Conservation (phyloP, 2,797 vertebrate genomes). For the Neosilurus mollespiculum region DNA sequence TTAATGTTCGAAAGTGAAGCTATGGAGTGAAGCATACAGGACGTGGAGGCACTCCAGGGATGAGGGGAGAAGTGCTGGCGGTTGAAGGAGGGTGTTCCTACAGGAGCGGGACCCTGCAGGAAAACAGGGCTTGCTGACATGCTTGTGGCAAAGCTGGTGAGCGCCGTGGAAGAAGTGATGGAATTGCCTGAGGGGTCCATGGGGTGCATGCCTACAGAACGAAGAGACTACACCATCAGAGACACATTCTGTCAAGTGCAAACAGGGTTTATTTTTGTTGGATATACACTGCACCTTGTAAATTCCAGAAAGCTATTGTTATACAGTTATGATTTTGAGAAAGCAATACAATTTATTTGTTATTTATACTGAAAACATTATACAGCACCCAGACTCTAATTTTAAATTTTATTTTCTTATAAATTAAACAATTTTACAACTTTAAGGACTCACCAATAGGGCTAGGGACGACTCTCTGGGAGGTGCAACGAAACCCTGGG, state of each 20-base stretch:
- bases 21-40: conserved; percentile 78
- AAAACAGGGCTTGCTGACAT: conserved; percentile 94
- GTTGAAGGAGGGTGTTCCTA: conserved; percentile 93
- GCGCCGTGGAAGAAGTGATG: conserved; percentile 77
- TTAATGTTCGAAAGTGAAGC: neutral
- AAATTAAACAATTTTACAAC: neutral
- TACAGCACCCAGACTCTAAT: too few species aligned
- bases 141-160: conserved; percentile 92
- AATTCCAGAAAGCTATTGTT: neutral
- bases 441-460: conserved; percentile 84
- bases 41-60: conserved; percentile 96
- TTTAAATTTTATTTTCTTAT: too few species aligned
- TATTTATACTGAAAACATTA: neutral
- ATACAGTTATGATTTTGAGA: neutral
- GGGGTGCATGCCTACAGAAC: conserved; percentile 77
- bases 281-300: neutral
- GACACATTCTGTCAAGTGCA: neutral
- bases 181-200: conserved; percentile 82
- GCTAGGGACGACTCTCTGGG: conserved; percentile 91
- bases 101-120: conserved; percentile 86
- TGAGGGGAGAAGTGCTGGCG: conserved; percentile 99
- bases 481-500: conserved; percentile 89
- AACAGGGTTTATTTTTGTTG: neutral
- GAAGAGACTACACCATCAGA: neutral
- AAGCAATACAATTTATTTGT: neutral